Evolutionary conservation across 1,140 invertebrate genomes (phyloP), one percentile per base, ranked within the genome.

Genomic region (Idris sp.): DNA sequence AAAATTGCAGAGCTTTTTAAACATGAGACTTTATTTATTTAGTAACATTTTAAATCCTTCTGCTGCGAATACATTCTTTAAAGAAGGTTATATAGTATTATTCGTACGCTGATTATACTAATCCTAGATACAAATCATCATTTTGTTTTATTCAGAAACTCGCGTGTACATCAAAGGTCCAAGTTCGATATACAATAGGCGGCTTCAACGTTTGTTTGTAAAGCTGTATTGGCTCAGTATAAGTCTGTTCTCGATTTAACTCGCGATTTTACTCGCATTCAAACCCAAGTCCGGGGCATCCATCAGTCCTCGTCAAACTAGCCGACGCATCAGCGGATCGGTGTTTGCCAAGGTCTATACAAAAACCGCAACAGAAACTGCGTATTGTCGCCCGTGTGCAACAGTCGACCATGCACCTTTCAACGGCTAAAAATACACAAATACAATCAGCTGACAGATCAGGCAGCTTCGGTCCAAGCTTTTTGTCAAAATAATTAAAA

Each of bases 221-320:
- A 78, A 79, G 68, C 44, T n/a, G n/a, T n/a, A n/a, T n/a, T n/a
- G n/a, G n/a, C n/a, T n/a, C n/a, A n/a, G n/a, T n/a, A n/a, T n/a
- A n/a, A n/a, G n/a, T n/a, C n/a, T n/a, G n/a, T n/a, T n/a, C n/a
- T n/a, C 82, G 83, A 85, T 84, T 86, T 81, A 83, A 85, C 84
- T 79, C 79, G 79, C 78, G 85, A 86, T 86, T 84, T 85, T 81
- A 82, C 80, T 82, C 78, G 82, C 74, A 79, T 78, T 74, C 77
- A 69, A 78, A 79, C 79, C 64, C n/a, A 74, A 81, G 81, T 79
- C 84, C 84, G 74, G 78, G 78, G 84, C 84, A 87, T 86, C 85
- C 85, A 87, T 86, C 85, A 86, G 84, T 74, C 71, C 81, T 86
- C 84, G 84, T 86, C 84, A 86, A 86, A 86, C 83, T 84, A 84